phyloP scores from a whole-genome alignment of 2,113 vertebrate species.

The Myocastor coypus region DNA sequence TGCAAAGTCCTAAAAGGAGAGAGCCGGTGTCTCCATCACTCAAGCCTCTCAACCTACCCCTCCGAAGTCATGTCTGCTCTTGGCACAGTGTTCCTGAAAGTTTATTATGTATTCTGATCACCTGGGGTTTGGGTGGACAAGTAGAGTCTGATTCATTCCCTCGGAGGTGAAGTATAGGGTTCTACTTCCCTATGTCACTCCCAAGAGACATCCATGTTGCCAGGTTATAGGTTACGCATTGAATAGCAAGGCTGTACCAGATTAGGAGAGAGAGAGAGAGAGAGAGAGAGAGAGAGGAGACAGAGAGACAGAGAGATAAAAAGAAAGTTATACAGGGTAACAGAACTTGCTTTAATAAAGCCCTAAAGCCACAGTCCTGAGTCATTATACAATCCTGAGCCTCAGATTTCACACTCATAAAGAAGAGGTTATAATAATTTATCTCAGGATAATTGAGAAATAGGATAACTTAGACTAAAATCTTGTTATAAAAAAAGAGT shows the following conservation, averaged over 20 bases:
- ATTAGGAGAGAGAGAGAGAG: neutral
- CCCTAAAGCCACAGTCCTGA: neutral
- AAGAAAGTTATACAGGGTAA: neutral
- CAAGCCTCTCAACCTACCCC: neutral
- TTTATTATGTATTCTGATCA: neutral
- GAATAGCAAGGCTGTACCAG: neutral
- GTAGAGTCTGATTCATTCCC: neutral
- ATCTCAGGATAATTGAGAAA: slow-evolving; percentile 31
- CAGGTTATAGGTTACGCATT: neutral
- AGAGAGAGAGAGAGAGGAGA: neutral
- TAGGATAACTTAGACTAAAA: slow-evolving; percentile 37
- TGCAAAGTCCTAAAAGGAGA: neutral
- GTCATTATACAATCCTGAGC: neutral
- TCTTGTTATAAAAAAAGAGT: slow-evolving; percentile 38
- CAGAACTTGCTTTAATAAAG: slow-evolving; percentile 5
- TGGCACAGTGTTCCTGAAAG: neutral
- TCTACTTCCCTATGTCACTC: neutral
- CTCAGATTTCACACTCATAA: slow-evolving; percentile 16
- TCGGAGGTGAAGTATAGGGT: neutral
- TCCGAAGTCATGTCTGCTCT: neutral
- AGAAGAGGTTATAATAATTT: neutral
- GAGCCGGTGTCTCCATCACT: neutral
- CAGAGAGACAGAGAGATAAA: neutral
- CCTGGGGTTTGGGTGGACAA: neutral
- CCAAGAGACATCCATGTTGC: neutral